Evolutionary conservation across 30 jellyfish, hydroid and myxozoan genomes (phyloP).

Genomic region (Rhopilema esculentum): DNA sequence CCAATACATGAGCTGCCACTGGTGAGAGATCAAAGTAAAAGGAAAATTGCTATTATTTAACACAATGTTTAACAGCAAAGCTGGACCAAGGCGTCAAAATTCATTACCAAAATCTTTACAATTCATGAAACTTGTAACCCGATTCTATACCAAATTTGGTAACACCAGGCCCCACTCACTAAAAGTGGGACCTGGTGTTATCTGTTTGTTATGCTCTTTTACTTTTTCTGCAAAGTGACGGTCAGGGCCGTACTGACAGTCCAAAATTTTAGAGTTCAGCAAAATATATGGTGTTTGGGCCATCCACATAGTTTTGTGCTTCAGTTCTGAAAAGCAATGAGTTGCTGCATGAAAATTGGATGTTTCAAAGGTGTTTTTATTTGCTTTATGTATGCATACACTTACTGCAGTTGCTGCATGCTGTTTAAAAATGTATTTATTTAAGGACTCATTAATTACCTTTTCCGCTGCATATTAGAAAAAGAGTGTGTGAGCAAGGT

Average conservation of each 20-base stretch:
- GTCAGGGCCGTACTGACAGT: constrained; percentile 61
- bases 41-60: background rate
- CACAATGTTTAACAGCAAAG: background rate
- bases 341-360: background rate
- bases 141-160: background rate
- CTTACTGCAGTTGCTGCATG: background rate
- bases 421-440: background rate
- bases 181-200: background rate
- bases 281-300: constrained; percentile 28
- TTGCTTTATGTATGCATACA: background rate
- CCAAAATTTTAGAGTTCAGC: constrained; percentile 13
- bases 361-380: background rate
- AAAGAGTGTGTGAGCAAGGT: background rate
- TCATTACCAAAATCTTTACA: background rate
- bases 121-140: background rate
- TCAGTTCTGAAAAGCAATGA: background rate
- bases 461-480: background rate
- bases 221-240: constrained; percentile 11
- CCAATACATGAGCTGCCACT: background rate
- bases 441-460: background rate
- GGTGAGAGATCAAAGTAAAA: background rate
- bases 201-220: constrained; percentile 6
- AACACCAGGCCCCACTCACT: background rate
- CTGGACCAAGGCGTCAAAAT: background rate
- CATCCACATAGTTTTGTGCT: constrained; percentile 21